Base-by-base conservation (phyloP, 1,140 invertebrate genomes). In the Platyura marginata region DNA sequence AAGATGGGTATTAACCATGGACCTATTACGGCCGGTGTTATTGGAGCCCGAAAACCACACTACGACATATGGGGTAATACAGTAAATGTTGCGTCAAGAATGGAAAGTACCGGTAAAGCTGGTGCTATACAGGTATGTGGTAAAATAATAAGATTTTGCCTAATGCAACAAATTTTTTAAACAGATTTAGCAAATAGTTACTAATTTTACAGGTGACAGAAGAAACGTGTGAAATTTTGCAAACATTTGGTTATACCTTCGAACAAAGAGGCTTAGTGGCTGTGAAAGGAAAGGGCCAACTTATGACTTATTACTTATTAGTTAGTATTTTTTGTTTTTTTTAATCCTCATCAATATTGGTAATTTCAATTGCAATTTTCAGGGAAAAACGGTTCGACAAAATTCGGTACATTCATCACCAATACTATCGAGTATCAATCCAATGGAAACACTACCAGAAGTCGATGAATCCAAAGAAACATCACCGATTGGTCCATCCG, bases 1-100 rank as follows among this genome's bases (percentile, higher is more conserved):
- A 84, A 89, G 61, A 83, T 94, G 78, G 90, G 92, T 15, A 90
- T 97, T 44, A 96, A 94, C 67, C 85, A 95, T 58, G 89, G 91
- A 0, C 89, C 90, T 10, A 90, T 93, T 10, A 94, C 87, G 0
- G 90, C 89, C 1, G 90, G 91, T 2, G 90, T 94, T 1, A 95
- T 95, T 51, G 90, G 90, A 11, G 89, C 88, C 0, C 68, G 85
- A 19, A 95, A 95, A 58, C 91, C 91, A 3, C 90, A 94, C 58
- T 95, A 94, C 59, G 91, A 94, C 54, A 94, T 95, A 55, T 93
- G 89, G 58, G 58, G 90, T 0, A 94, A 95, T 56, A 90, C 90
- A 1, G 91, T 95, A 1, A 96, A 96, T 59, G 89, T 95, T 1
- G 90, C 91, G 3, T 92, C 86, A 1, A 69, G 91, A 42, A 95